Base-by-base conservation (phyloP, 2,113 vertebrate species). In the Burhinus oedicnemus region DNA sequence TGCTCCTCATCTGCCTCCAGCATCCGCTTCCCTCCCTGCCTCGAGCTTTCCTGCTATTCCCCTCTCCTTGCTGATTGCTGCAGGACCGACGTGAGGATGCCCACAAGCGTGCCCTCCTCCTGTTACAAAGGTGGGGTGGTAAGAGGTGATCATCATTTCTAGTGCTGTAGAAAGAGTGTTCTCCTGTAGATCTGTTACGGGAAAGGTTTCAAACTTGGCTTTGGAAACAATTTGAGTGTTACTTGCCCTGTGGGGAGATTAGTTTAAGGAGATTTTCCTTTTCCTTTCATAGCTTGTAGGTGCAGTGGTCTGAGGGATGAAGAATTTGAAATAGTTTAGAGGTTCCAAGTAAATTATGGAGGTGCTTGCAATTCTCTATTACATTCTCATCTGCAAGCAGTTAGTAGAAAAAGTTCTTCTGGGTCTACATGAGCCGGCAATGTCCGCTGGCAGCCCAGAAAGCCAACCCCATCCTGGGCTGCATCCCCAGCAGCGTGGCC, bases 31-130 rank as follows among this genome's bases (percentile, higher is more conserved):
- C 23, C 55, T 62, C 58, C 52, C 34, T 4, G 5, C 91, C 38
- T 1, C 2, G 18, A 42, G 29, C 26, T 75, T 79, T 69, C 55
- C 36, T 64, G 64, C 84, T 71, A 8, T 15, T 71, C 29, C 0
- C 34, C 30, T 81, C 34, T 32, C 42, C 29, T 22, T 57, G 38
- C 42, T 17, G 18, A 20, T 12, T 4, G 11, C 7, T 42, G 34
- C 55, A 27, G 62, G 32, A 22, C 30, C 57, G 25, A 1, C 3
- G 17, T 8, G 15, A 18, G 60, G 54, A 12, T 82, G 49, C 36
- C 34, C 4, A 1, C 61, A 22, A 12, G 5, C 3, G 12, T 78
- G n/a, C 52, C n/a, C 36, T 40, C 17, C 36, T 57, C 0, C n/a
- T 74, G 22, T 26, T 66, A 38, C 69, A 14, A 2, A 62, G 12